Percentiles rank a stretch among this genome's conserved stretches.
Evolutionary conservation across 2,888 invertebrate species (phyloP).

Genomic region (Polydrusus tereticollis): DNA sequence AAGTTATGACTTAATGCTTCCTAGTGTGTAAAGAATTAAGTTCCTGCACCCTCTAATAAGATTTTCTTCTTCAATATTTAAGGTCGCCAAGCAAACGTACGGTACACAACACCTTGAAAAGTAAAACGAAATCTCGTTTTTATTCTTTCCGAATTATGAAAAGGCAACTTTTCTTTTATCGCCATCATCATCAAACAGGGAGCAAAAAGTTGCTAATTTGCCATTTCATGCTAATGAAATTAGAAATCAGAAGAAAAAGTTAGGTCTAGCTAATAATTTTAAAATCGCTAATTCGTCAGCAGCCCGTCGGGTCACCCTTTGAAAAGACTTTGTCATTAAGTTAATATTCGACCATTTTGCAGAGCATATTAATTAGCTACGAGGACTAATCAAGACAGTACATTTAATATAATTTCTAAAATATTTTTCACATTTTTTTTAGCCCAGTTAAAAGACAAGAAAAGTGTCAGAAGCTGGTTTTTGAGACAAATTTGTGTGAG

Average conservation of each 20-base stretch:
- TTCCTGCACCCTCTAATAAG: too few relatives aligned
- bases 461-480: too few relatives aligned
- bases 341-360: slow-evolving; percentile 61
- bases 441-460: too few relatives aligned
- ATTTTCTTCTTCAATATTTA: slow-evolving; percentile 16
- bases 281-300: slow-evolving; percentile 45
- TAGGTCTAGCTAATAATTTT: slow-evolving; percentile 37
- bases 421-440: too few relatives aligned
- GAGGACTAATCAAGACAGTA: neutral
- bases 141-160: neutral
- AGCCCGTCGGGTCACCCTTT: slow-evolving; percentile 51
- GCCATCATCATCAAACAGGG: slow-evolving; percentile 17
- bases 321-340: slow-evolving; percentile 60
- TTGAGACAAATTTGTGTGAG: too few relatives aligned
- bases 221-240: slow-evolving; percentile 28
- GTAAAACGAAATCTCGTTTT: slow-evolving; percentile 8
- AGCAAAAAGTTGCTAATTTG: slow-evolving; percentile 30
- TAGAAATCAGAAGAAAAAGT: slow-evolving; percentile 39
- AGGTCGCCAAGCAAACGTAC: neutral
- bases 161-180: slow-evolving; percentile 22
- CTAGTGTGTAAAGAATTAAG: too few relatives aligned
- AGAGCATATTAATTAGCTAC: slow-evolving; percentile 44
- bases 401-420: neutral
- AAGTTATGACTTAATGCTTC: too few relatives aligned
- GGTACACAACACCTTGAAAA: neutral